Evolutionary conservation across 2,888 invertebrate species (phyloP), one percentile per base, ranked within the genome.

Genomic region (Eristalis arbustorum): DNA sequence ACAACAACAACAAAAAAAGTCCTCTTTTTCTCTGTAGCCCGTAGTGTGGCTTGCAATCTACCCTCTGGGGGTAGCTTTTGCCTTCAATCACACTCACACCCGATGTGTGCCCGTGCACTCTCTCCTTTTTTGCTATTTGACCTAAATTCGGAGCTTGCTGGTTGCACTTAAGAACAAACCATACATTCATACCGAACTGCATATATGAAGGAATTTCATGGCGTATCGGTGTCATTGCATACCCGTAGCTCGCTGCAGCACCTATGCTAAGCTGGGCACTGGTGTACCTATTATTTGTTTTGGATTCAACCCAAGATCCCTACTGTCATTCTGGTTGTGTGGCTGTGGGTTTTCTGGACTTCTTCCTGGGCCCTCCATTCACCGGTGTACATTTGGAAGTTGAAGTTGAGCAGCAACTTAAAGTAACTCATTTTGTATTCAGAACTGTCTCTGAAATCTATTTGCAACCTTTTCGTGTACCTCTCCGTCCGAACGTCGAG

Each of bases 41-140:
- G 25, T 77, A 14, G 10, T 71, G 25, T 22, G 11, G 14, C 22
- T 14, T 28, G 34, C 14, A 25, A 66, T n/a, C n/a, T 66, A 28
- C 25, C 40, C 23, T 34, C 31, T 28, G 23, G 11, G 34, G 37
- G 31, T n/a, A 49, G 23, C 22, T 77, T 78, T 78, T 71, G 11
- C 75, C 83, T 83, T 87, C 71, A 78, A 78, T 82, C 66, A 37
- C 83, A 79, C 87, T 79, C 78, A 75, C 62, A 67, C 74, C 71
- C 62, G 57, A 57, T 83, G 83, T 83, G 83, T 83, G 78, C 83
- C 78, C 78, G 49, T 49, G 83, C 87, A 83, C 83, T 87, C 87
- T 83, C 83, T 78, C 77, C 83, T 83, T 18, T 8, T 49, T 87
- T 87, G 83, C 71, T 75, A 87, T 83, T 87, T 87, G 87, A 87